phyloP scores from a whole-genome alignment of 2,113 vertebrate genomes.

The Pelecanus crispus region DNA sequence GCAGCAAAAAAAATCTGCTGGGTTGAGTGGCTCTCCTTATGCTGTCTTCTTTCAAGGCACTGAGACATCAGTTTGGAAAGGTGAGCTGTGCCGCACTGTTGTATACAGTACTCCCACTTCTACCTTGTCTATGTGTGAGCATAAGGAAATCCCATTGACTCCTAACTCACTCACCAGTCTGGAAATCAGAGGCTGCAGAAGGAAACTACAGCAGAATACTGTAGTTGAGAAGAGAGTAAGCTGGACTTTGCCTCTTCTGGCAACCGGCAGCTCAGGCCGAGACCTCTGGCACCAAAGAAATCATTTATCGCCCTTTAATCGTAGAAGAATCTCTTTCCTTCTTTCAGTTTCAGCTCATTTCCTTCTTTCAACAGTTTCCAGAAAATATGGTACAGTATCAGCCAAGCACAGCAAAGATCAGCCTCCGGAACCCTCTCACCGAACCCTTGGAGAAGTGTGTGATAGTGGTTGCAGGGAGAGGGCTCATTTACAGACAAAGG shows the following conservation, averaged over 20 bases:
- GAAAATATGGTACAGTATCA: constrained; percentile 2
- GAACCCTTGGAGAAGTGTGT: constrained; percentile 66
- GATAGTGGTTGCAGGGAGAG: constrained; percentile 71
- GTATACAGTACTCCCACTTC: not conserved
- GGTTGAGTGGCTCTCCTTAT: not conserved
- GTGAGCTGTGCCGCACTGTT: not conserved
- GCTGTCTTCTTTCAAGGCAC: not conserved
- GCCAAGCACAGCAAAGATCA: constrained; percentile 31
- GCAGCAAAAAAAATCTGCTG: not conserved
- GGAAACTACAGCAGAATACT: not conserved
- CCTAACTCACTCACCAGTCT: not conserved
- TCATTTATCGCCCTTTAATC: not conserved
- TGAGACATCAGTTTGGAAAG: not conserved
- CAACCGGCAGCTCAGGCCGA: not conserved
- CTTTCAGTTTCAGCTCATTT: not conserved
- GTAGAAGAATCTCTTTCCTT: not conserved
- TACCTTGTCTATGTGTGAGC: not conserved
- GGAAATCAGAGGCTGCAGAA: not conserved
- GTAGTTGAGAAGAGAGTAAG: not conserved
- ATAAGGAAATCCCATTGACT: not conserved
- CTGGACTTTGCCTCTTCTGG: not conserved
- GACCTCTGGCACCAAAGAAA: not conserved
- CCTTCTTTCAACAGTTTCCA: constrained; percentile 63
- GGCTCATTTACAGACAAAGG: constrained; percentile 68
- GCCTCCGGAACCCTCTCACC: constrained; percentile 69